Conservation (phyloP, 2,888 invertebrate species). For the Hedya salicella region DNA sequence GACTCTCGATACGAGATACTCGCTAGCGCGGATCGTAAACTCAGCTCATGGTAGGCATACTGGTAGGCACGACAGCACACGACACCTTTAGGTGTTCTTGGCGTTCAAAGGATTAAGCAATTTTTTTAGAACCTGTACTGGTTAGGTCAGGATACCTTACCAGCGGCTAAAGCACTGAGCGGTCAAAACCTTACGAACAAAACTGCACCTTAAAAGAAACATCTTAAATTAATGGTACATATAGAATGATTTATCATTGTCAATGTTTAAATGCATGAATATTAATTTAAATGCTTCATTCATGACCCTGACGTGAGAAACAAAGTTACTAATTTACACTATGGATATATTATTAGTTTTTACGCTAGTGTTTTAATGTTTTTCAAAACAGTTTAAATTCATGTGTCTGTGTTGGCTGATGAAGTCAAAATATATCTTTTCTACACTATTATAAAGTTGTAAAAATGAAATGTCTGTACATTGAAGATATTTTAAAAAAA, state of each 20-base stretch:
- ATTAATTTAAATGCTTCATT: conserved; percentile 27
- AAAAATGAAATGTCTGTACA: no score
- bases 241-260: neutral
- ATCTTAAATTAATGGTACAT: neutral
- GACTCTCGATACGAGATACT: no score
- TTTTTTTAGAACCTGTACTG: no score
- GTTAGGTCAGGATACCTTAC: no score
- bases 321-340: conserved; percentile 24
- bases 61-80: no score
- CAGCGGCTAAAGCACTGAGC: no score
- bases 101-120: no score
- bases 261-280: conserved; percentile 13
- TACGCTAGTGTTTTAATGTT: conserved; percentile 25
- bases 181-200: neutral
- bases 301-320: conserved; percentile 39
- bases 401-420: neutral
- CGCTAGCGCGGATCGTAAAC: no score
- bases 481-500: no score
- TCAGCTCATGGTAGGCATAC: no score
- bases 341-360: neutral
- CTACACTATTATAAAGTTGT: no score
- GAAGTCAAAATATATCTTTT: neutral
- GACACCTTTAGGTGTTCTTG: no score
- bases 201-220: neutral
- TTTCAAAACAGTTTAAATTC: conserved; percentile 11